Base-by-base conservation (phyloP, 2,797 vertebrate species). In the Chloroceryle amazona region DNA sequence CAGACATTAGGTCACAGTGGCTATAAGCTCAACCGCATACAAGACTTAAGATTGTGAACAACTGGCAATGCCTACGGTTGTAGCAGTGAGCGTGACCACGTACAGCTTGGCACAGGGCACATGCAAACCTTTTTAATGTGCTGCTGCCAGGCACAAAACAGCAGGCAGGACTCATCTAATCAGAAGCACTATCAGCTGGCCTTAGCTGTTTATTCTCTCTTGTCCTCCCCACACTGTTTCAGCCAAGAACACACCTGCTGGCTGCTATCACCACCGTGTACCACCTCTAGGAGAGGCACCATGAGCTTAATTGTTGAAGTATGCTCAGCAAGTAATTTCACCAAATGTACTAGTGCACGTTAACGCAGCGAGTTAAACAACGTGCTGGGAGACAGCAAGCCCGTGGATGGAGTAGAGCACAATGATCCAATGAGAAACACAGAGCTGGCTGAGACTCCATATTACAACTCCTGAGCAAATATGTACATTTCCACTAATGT, bases 341-440 rank as follows among this genome's bases (percentile, higher is more conserved):
- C 71, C 82, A 90, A 25, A 46, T 13, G 35, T 89, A 65, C 51
- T 51, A 21, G 22, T 8, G 13, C 25, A 54, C 70, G 35, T n/a
- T 74, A 60, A 46, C 14, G 26, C n/a, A 70, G 76, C 26, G 22
- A 26, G 12, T 41, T n/a, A 62, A 81, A 87, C 49, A 79, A 41
- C 1, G 4, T 6, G 37, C 60, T 46, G 42, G 65, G 81, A 63
- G 46, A 79, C 39, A 91, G 76, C 51, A 44, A 95, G 75, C 49
- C 65, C 46, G 75, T 33, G 23, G 67, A 61, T 5, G 3, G 52
- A 76, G 47, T 41, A 58, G 51, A 46, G 71, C 54, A 63, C 29
- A 61, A 13, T 0, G 2, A 57, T 13, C 21, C 1, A 0, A 29
- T 10, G 37, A 78, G n/a, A 70, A 86, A 63, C 1, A 0, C 6